These are phyloP conservation scores for Prunella himalayana DNA, from an alignment of 2,113 vertebrate genomes.

Conservation along the genomic window DNA sequence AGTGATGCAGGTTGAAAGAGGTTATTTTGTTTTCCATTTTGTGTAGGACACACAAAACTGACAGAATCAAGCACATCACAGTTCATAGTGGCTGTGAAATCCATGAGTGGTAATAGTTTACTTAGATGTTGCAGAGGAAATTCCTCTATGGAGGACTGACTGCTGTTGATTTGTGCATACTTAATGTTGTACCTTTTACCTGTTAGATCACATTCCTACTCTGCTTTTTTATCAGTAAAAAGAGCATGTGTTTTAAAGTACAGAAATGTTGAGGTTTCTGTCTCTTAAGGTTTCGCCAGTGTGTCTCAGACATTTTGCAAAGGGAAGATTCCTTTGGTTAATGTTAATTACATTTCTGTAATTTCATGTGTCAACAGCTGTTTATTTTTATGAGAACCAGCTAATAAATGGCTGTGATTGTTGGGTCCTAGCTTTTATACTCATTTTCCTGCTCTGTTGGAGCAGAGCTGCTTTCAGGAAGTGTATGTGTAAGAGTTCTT, in stretches of 20 bases:
- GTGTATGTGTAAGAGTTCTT: background rate
- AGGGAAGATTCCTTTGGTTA: background rate
- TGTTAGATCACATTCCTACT: background rate
- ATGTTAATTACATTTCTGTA: background rate
- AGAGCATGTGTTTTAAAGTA: background rate
- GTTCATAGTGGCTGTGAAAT: background rate
- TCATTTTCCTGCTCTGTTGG: background rate
- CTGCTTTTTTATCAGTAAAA: background rate
- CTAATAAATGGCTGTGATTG: background rate
- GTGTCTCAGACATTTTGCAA: background rate
- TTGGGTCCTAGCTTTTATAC: background rate
- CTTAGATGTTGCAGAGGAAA: background rate
- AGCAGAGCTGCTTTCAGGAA: background rate
- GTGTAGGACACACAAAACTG: background rate
- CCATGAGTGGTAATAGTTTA: background rate
- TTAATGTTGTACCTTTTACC: background rate
- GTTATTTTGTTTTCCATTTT: background rate
- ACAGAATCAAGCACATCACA: background rate
- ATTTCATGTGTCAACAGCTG: background rate
- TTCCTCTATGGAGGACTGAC: background rate
- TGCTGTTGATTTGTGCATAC: background rate
- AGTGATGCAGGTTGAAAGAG: background rate
- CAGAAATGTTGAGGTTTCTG: background rate
- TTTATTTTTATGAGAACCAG: background rate
- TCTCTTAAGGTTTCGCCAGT: background rate